Base-by-base conservation (phyloP, 2,888 invertebrate species). In the Parapristionchus giblindavisi region DNA sequence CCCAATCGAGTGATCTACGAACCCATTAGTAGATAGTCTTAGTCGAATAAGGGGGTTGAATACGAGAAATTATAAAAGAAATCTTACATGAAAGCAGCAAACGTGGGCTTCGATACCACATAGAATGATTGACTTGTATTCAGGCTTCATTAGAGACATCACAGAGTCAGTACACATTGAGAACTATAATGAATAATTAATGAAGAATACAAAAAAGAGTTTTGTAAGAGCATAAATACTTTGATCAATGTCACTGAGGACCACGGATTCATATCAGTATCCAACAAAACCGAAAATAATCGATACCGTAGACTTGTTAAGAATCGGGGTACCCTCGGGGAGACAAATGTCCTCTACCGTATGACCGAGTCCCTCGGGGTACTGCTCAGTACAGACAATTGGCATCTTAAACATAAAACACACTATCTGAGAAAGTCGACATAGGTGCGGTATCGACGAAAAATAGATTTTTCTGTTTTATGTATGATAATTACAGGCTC, bases 91-190 rank as follows among this genome's bases (percentile, higher is more conserved):
- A 80, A 91, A 91, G 21, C 92, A 89, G 84, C 92, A 92, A 27
- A 91, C 91, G 87, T 92, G 91, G 0, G 91, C 89, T 89, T 92
- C 90, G 77, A 91, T 90, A 24, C 91, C 91, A 80, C 90, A 90
- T n/a, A 91, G 81, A 72, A 91, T 80, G 43, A 90, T 85, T 6
- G 89, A 88, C 52, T 85, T 77, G 29, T 83, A 56, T 3, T 84
- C 84, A 66, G 88, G 86, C 79, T 91, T 77, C 63, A 86, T 80
- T 1, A 88, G 79, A 63, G 89, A 83, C 56, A 71, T 54, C 6
- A 91, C 89, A 36, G 90, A 90, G 8, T 89, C 89, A 24, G 90
- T 79, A 73, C 90, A 87, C 91, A 92, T 91, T 54, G 91, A 91
- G 85, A 92, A 92, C 83, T 80, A 77, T 66, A 80, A 51, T 11